phyloP scores from a whole-genome alignment of 2,797 vertebrate genomes.

The Pristis pectinata region DNA sequence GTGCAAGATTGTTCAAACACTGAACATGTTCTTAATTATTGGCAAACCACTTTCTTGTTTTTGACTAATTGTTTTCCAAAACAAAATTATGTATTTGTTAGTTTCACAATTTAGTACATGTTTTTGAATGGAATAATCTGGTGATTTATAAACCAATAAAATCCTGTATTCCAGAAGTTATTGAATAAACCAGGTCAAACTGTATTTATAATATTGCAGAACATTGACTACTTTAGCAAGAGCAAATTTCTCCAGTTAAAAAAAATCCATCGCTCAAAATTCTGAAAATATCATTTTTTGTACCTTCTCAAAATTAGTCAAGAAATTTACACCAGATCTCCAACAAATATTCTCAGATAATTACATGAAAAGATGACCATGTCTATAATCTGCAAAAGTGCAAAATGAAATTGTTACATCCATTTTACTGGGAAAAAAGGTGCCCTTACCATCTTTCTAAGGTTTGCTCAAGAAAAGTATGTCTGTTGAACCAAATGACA shows the following conservation, averaged over 20 bases:
- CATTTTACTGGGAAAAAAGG: not conserved
- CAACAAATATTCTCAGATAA: not conserved
- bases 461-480: not conserved
- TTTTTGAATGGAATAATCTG: not conserved
- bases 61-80: not conserved
- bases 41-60: not conserved
- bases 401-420: not conserved
- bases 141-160: not conserved
- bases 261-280: not conserved
- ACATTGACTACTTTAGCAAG: not conserved
- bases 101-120: not conserved
- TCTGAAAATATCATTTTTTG: not conserved
- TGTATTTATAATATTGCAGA: not conserved
- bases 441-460: not conserved
- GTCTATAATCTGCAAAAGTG: not conserved
- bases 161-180: not conserved
- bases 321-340: not conserved
- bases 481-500: not conserved
- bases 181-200: constrained; percentile 17
- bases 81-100: not conserved
- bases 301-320: not conserved
- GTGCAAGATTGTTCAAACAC: not conserved
- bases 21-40: not conserved
- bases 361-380: not conserved
- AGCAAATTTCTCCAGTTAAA: not conserved